Evolutionary conservation across 2,797 vertebrate genomes (phyloP), one percentile per base, ranked within the genome.

Genomic region (Protosalanx chinensis): DNA sequence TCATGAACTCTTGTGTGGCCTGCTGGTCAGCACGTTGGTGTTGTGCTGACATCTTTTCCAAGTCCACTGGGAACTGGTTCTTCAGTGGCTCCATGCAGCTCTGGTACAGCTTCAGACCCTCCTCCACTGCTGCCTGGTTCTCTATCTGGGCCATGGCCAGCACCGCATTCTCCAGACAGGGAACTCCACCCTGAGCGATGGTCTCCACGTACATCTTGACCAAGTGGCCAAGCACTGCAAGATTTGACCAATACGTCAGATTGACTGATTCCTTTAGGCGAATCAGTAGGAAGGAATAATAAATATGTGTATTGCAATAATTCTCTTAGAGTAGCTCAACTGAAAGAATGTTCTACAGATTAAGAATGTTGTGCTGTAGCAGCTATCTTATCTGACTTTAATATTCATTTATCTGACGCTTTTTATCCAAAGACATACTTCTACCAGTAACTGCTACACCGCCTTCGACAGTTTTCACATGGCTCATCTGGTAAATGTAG

Each of bases 141-240:
- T 90, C 84, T 5, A 84, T 72, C 72, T 76, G 61, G 0, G 85
- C 83, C 76, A 91, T 72, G 13, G 74, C 23, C 49, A 80, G 16
- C 62, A 89, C 77, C 2, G 82, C 80, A 1, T 80, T 84, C 33
- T 89, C 89, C 73, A 90, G 66, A 79, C 81, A 85, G 20, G 84
- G 82, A 7, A 89, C 72, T 0, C 74, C 30, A 3, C 82, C 81
- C 16, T 75, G 85, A 62, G 15, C 70, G 30, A 89, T 87, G 15
- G 83, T 86, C 1, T 86, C 76, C 27, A 90, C 74, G 3, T 89
- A 91, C 13, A 65, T 77, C 63, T n/a, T n/a, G n/a, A n/a, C n/a
- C n/a, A n/a, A n/a, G n/a, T n/a, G n/a, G n/a, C n/a, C n/a, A n/a
- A n/a, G 80, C 66, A 82, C 88, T 89, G 64, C 41, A 23, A 74